Percentiles rank a stretch among this genome's conserved stretches.
phyloP scores from a whole-genome alignment of 2,797 vertebrate genomes.

The Eulemur mongoz region DNA sequence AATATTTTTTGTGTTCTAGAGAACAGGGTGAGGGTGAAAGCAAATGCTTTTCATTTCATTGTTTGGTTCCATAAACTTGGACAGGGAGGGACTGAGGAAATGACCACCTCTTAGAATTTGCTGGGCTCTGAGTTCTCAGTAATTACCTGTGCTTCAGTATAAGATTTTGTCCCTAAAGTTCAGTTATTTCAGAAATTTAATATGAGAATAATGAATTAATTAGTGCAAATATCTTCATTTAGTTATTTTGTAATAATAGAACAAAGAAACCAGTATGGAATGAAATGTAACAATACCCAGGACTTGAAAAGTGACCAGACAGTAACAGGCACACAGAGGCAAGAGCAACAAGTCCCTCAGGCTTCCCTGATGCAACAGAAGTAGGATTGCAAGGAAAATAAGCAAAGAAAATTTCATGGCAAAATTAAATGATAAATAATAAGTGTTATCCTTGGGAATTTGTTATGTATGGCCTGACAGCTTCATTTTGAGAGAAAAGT shows the following conservation, averaged over 20 bases:
- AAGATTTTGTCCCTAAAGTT: slow-evolving; percentile 31
- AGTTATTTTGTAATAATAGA: slow-evolving; percentile 33
- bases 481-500: slow-evolving; percentile 46
- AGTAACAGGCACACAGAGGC: not conserved
- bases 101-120: not conserved
- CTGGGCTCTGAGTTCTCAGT: not conserved
- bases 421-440: not conserved
- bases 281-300: not conserved
- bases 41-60: not conserved
- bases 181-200: slow-evolving; percentile 46
- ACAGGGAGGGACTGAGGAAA: not conserved
- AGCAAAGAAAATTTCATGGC: not conserved
- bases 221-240: slow-evolving; percentile 49
- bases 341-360: not conserved
- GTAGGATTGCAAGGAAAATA: slow-evolving; percentile 35
- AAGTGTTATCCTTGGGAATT: not conserved
- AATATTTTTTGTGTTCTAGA: slow-evolving; percentile 22
- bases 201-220: not conserved
- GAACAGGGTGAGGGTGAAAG: not conserved
- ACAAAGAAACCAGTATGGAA: slow-evolving; percentile 32
- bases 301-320: slow-evolving; percentile 23
- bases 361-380: slow-evolving; percentile 31
- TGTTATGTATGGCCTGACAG: not conserved
- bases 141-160: not conserved
- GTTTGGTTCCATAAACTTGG: slow-evolving; percentile 9